Base-by-base conservation (phyloP, 2,113 vertebrate genomes). In the Coracopsis vasa region DNA sequence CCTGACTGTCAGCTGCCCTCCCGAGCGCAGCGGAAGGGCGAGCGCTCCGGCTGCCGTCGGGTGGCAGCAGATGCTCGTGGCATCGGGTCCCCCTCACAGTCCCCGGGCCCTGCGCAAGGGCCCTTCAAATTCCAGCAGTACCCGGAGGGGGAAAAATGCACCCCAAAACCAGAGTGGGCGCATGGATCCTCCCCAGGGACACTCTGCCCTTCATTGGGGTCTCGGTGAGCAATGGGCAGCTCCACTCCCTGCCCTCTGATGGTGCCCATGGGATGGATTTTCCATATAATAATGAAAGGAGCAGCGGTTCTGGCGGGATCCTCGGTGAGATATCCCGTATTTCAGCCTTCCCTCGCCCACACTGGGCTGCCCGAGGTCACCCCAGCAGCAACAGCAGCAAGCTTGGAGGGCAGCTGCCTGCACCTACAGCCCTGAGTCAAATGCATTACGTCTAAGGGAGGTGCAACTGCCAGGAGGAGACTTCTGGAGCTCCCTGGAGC, bases 321-420 rank as follows among this genome's bases (percentile, higher is more conserved):
- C 44, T 61, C 0, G 0, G 31, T 20, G 80, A 50, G 45, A 5
- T 8, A 16, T 17, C 64, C 28, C 5, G 0, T 25, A 6, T 48
- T 31, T 60, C 83, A 70, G 67, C 77, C 48, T 83, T 69, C 53
- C 27, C 25, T 53, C 5, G 0, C 23, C 35, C 71, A 50, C 37
- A 5, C 19, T 16, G 48, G 56, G 10, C 53, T 90, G 66, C 44
- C 33, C 4, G 10, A 72, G 44, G 25, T 51, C 62, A 39, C 21
- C 51, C 74, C 23, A 33, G 78, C 90, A 74, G 77, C 4, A 1
- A 33, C 29, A 66, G 70, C 78, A 70, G 65, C 50, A 17, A 44
- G 10, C 23, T 65, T 28, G 28, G 53, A 70, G 65, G 47, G 64
- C 67, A 51, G 18, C 47, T 86, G 78, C 44, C 60, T 53, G 31